These are phyloP conservation scores for Orbicella faveolata DNA, from an alignment of 64 coral and sea anemone genomes.

Conservation along the genomic window DNA sequence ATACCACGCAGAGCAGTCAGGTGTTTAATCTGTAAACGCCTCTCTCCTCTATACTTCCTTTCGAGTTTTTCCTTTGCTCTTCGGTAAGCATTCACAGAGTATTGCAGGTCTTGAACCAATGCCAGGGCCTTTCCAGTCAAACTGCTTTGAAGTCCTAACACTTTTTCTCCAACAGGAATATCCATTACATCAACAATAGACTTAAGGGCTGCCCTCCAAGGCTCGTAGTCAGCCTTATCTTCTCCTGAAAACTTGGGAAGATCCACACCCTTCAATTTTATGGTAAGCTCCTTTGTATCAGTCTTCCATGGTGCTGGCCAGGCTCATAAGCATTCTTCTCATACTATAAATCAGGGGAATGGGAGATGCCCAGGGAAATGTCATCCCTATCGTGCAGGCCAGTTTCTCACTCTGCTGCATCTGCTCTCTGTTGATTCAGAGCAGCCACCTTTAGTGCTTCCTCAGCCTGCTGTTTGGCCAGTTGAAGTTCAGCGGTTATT, in stretches of 20 bases:
- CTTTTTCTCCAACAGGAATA: constrained; percentile 67
- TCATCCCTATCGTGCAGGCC: not conserved
- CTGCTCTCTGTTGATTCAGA: constrained; percentile 27
- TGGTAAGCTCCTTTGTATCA: not conserved
- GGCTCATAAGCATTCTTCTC: not conserved
- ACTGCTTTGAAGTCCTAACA: constrained; percentile 56
- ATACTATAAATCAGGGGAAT: not conserved
- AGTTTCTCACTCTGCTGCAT: not conserved
- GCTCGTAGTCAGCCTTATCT: constrained; percentile 57
- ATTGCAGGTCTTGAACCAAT: constrained; percentile 52
- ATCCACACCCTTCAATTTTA: constrained; percentile 67
- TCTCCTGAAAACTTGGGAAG: constrained; percentile 67
- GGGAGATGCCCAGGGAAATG: not conserved
- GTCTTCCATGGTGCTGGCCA: not conserved
- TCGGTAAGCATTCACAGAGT: constrained; percentile 54
- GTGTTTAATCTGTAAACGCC: constrained; percentile 44
- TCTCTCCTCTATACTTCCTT: constrained; percentile 60
- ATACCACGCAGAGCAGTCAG: constrained; percentile 39
- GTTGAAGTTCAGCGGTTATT: constrained; percentile 16
- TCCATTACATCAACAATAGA: constrained; percentile 37
- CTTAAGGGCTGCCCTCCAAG: constrained; percentile 63
- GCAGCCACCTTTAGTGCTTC: constrained; percentile 41
- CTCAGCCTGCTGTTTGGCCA: constrained; percentile 34
- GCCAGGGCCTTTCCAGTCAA: constrained; percentile 50
- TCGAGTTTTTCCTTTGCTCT: constrained; percentile 52